Evolutionary conservation across 2,797 vertebrate species (phyloP), one percentile per base, ranked within the genome.

Genomic region (Orientallactaga sibirica): DNA sequence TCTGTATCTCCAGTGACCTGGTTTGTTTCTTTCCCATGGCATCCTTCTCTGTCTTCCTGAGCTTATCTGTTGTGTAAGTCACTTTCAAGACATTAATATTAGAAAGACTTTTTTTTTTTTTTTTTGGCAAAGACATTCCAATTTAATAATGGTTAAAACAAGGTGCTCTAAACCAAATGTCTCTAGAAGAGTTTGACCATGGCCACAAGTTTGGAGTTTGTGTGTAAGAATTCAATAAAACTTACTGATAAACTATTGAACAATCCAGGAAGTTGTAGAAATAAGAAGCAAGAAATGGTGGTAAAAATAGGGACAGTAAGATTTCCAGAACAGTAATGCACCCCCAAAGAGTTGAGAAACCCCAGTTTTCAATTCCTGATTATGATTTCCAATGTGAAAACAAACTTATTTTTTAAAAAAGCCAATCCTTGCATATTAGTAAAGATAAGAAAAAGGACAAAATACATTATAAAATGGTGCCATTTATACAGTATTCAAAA

Each of bases 401-500:
- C 33, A 37, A 82, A 81, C 22, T 33, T 24, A 1, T 29, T 58
- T 37, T 37, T 37, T 37, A 37, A 89, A 94, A 70, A 88, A 22
- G 55, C 14, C 29, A 25, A 64, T 18, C 55, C 66, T 85, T 88
- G 81, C 7, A 70, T 16, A 55, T 67, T 29, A 67, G 25, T 27
- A 67, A 27, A 67, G 66, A 37, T 37, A 37, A 37, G 33, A 29
- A 8, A 29, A 74, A 16, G 76, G 22, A 90, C 19, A 93, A 20
- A 61, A 93, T 62, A 91, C 5, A 80, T 61, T 73, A 71, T 19
- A 82, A 92, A 89, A 94, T 86, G 27, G 88, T 85, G 33, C 7
- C 16, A 87, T 43, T 82, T 71, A 62, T 2, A n/a, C 66, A 88
- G 87, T n/a, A 83, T 64, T 90, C 2, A 92, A 93, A 94, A 90